Evolutionary conservation across 2,113 vertebrate genomes (phyloP).

Genomic region (Myanophis thanlyinensis): DNA sequence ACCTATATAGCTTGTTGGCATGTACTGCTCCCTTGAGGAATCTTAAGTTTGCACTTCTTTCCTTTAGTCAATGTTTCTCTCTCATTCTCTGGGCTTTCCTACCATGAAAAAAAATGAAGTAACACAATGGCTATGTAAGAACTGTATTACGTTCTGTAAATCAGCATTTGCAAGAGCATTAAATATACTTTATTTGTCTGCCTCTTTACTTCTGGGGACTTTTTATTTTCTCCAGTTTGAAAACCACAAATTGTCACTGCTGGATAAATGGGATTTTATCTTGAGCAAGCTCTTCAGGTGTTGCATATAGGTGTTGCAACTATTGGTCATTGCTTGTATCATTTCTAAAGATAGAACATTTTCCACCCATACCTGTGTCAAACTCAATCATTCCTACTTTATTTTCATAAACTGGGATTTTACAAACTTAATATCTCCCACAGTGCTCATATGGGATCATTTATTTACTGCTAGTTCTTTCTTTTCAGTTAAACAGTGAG

Average conservation of each 20-base stretch:
- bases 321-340: not conserved
- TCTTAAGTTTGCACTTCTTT: constrained; percentile 27
- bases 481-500: not conserved
- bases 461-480: not conserved
- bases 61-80: constrained; percentile 13
- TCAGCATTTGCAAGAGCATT: not conserved
- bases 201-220: not conserved
- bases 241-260: not conserved
- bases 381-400: not conserved
- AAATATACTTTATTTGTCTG: not conserved
- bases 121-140: not conserved
- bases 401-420: not conserved
- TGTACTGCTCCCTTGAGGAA: constrained; percentile 28
- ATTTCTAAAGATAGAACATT: not conserved
- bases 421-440: not conserved
- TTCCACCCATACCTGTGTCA: not conserved
- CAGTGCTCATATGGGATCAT: not conserved
- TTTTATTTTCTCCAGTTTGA: not conserved
- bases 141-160: not conserved
- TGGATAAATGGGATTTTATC: not conserved
- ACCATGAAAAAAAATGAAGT: not conserved
- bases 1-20: constrained; percentile 12
- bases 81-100: not conserved
- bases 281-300: not conserved
- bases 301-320: not conserved